Base-by-base conservation (phyloP, 2,113 vertebrate genomes). In the Chloropsis hardwickii region DNA sequence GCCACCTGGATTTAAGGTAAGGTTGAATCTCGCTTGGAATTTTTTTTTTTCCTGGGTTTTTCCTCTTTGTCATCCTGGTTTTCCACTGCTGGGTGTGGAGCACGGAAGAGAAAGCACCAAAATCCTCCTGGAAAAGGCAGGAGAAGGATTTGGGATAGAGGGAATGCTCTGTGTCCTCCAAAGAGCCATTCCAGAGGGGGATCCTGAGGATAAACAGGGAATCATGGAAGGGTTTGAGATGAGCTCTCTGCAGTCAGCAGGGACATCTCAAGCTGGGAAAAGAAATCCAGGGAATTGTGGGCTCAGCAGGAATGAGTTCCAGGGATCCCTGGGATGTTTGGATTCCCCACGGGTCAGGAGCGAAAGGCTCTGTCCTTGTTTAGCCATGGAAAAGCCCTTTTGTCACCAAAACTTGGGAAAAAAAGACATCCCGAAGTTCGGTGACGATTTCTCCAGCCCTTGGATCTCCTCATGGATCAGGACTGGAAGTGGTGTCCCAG, bases 1-100 rank as follows among this genome's bases (percentile, higher is more conserved):
- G 53, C 94, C 98, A 76, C 98, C 99, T 18, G 99, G 99, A 62
- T 96, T 97, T 25, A 99, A 99, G 98, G 99, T 99, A 74, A 56
- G 8, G 4, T 37, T 27, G n/a, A 15, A 14, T 64, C 8, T 64
- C 2, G 0, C 5, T 50, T 44, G 58, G 6, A 54, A 2, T 3
- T 28, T 37, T 2, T 31, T 53, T 57, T 72, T 66, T 22, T 11
- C 28, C 3, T 24, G 27, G 7, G 5, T 69, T 45, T 62, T 76
- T 16, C 19, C 31, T 40, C 28, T 54, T 61, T 60, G 21, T 28
- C 25, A 18, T 66, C 69, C 47, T 47, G 54, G 22, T 17, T 56
- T 82, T 62, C 58, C 50, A 18, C 19, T 3, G 2, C 7, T 65
- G 42, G 15, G 2, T 53, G 31, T n/a, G 77, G 51, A 57, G 16